Evolutionary conservation across 2,888 invertebrate genomes (phyloP), one percentile per base, ranked within the genome.

Genomic region (Caenorhabditis drosophilae): DNA sequence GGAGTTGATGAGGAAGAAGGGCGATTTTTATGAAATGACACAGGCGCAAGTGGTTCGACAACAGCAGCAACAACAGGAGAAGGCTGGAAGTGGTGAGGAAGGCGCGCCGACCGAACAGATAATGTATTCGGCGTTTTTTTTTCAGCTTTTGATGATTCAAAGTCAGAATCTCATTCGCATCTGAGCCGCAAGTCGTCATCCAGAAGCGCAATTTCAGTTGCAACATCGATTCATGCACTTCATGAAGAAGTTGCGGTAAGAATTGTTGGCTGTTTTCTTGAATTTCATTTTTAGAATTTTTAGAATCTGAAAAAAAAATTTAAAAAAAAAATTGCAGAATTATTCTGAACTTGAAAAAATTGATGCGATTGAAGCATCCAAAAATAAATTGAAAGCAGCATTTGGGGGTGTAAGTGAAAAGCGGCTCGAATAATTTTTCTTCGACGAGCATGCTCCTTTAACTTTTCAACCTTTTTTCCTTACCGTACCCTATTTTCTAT

Each of bases 21-120:
- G 86, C 42, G 76, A 85, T 4, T 87, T 87, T 77, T 82, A 84
- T 66, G 80, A 84, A 16, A 84, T 87, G 67, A 87, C 87, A 40
- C 85, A 82, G 15, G 82, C 82, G 35, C 86, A 86, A 72, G 81
- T 84, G 49, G 73, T 81, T 31, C 52, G 77, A 25, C 75, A 73
- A 25, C 60, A 70, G 45, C 60, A 73, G 54, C 75, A 73, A 25
- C 60, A 70, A 44, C 60, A 73, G 54, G 57, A 68, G 31, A 66
- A 61, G 12, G 66, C 61, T 23, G 68, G 67, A 44, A 48, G 42
- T 26, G 64, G 63, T 59, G 38, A 16, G 42, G 16, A 48, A 22
- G n/a, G 41, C n/a, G 25, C n/a, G n/a, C n/a, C n/a, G n/a, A n/a
- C n/a, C n/a, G n/a, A n/a, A n/a, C n/a, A n/a, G n/a, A n/a, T n/a